Base-by-base conservation (phyloP, 2,113 vertebrate genomes). In the Bolborhynchus lineola region DNA sequence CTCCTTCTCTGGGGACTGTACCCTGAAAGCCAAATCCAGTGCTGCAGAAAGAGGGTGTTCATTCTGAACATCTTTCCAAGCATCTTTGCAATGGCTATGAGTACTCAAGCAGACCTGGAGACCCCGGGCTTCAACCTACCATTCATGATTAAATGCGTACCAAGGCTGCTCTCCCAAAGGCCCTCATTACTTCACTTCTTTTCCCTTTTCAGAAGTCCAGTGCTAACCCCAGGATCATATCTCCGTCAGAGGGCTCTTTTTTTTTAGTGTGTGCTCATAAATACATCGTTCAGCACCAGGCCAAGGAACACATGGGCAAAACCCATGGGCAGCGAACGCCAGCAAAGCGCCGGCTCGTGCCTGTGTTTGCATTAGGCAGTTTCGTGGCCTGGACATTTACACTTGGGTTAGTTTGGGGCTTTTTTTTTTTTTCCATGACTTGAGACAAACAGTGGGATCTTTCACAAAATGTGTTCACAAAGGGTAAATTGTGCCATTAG, bases 401-500 rank as follows among this genome's bases (percentile, higher is more conserved):
- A 92, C 47, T 75, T n/a, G 50, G 65, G 74, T 81, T 80, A 33
- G 33, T 8, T 47, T 41, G 16, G 41, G 19, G 3, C 31, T 64
- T 25, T 31, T 35, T 57, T 57, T 57, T 41, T 42, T 46, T 9
- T 55, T 28, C 24, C 91, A 49, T 92, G 94, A 82, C 89, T 72
- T 2, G 57, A 91, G 69, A 67, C 80, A 94, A 97, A 97, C 97
- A 97, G 95, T 93, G 75, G 37, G 93, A 95, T 81, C 95, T 94
- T 97, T 97, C 95, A 97, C 92, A 74, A 89, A 85, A 65, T 1
- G 1, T 33, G 57, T 31, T 94, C 96, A 97, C 94, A 97, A 97
- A 97, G 96, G 91, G 86, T 52, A 93, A 97, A 97, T 97, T 97
- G 97, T 97, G 92, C 81, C 95, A 65, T 24, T 53, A 96, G 95